phyloP scores from a whole-genome alignment of 2,113 vertebrate species.

The Cygnus buccinator region DNA sequence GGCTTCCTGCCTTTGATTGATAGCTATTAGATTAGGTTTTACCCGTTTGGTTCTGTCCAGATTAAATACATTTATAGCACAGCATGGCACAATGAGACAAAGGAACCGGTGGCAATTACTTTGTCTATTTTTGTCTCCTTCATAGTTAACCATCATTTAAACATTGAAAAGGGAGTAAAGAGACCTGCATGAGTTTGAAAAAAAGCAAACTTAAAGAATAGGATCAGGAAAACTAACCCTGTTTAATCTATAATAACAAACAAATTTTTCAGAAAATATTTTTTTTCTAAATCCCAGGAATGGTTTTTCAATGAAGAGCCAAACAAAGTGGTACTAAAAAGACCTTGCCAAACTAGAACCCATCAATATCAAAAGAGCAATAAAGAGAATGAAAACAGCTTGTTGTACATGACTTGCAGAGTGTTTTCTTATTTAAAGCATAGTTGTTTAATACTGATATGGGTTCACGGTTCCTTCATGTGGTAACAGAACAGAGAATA shows the following conservation, averaged over 20 bases:
- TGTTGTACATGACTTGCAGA: not conserved
- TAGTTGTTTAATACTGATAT: not conserved
- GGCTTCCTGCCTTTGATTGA: constrained; percentile 58
- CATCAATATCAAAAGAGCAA: not conserved
- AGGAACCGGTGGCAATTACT: constrained; percentile 52
- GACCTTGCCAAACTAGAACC: not conserved
- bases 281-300: not conserved
- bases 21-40: constrained; percentile 72
- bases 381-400: not conserved
- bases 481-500: not conserved
- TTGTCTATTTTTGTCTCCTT: constrained; percentile 62
- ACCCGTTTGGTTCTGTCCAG: constrained; percentile 47
- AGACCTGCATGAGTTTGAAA: not conserved
- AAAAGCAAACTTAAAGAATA: not conserved
- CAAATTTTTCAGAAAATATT: not conserved
- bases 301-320: not conserved
- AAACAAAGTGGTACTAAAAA: not conserved
- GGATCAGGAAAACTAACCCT: not conserved
- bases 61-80: constrained; percentile 73
- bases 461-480: not conserved
- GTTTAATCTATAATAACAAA: not conserved
- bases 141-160: constrained; percentile 61
- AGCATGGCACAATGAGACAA: constrained; percentile 52
- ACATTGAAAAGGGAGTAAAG: not conserved
- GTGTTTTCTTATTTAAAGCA: not conserved